phyloP scores from a whole-genome alignment of 1,140 invertebrate genomes.

The Macrobrachium nipponense region DNA sequence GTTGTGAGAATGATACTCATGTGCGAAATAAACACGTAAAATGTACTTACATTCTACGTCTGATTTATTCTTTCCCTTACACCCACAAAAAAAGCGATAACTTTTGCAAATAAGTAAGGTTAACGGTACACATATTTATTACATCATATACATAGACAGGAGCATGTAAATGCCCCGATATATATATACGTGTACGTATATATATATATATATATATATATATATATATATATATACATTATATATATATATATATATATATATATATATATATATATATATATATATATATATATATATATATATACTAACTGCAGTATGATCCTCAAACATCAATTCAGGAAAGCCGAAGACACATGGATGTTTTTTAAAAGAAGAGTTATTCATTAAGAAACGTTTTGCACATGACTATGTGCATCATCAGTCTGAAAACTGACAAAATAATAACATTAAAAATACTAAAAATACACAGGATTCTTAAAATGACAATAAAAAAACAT shows the following conservation, averaged over 20 bases:
- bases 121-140: background rate
- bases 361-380: too few species aligned
- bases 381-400: too few species aligned
- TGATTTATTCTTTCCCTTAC: background rate
- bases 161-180: background rate
- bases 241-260: slow-evolving; percentile 38
- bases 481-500: too few species aligned
- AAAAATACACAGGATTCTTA: too few species aligned
- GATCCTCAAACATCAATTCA: too few species aligned
- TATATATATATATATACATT: slow-evolving; percentile 22
- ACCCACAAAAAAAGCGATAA: slow-evolving; percentile 19
- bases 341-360: too few species aligned
- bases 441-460: too few species aligned
- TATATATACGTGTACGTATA: background rate
- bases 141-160: background rate
- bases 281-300: background rate
- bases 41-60: background rate
- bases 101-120: slow-evolving; percentile 2
- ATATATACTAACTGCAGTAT: too few species aligned
- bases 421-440: too few species aligned
- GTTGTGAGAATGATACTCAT: too few species aligned
- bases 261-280: slow-evolving; percentile 32
- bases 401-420: too few species aligned
- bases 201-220: background rate
- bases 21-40: too few species aligned